Evolutionary conservation across 1,140 invertebrate species (phyloP).

Genomic region (Orchestia grillus): DNA sequence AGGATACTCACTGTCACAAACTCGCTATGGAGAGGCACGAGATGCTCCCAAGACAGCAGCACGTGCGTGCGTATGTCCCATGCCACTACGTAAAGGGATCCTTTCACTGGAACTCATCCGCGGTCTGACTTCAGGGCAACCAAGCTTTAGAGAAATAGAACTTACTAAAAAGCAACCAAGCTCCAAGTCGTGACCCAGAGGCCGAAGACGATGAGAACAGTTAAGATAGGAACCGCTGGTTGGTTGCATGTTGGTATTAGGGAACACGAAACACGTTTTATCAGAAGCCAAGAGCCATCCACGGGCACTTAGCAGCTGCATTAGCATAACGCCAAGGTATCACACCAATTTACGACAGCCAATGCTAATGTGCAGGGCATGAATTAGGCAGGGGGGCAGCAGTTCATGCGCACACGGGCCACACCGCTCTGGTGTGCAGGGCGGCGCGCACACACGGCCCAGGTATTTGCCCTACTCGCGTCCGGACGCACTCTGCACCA

Average conservation of each 20-base stretch:
- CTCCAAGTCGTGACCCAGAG: not conserved
- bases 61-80: not conserved
- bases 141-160: not conserved
- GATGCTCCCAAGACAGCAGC: not conserved
- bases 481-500: too few species aligned
- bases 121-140: not conserved
- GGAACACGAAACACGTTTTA: slow-evolving; percentile 7
- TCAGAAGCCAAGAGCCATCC: not conserved
- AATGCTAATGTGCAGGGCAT: not conserved
- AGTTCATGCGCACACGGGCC: too few species aligned
- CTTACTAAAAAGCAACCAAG: not conserved
- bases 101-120: too few species aligned
- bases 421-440: too few species aligned
- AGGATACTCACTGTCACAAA: too few species aligned
- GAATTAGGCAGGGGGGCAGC: not conserved
- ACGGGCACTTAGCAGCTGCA: not conserved
- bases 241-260: not conserved
- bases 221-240: not conserved
- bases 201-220: not conserved
- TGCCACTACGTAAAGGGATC: too few species aligned
- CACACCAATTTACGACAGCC: not conserved
- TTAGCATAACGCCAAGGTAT: not conserved
- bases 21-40: too few species aligned
- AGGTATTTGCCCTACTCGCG: too few species aligned
- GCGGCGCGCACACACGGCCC: too few species aligned